Conservation (phyloP, 1,140 invertebrate species). For the Bilobella aurantiaca region DNA sequence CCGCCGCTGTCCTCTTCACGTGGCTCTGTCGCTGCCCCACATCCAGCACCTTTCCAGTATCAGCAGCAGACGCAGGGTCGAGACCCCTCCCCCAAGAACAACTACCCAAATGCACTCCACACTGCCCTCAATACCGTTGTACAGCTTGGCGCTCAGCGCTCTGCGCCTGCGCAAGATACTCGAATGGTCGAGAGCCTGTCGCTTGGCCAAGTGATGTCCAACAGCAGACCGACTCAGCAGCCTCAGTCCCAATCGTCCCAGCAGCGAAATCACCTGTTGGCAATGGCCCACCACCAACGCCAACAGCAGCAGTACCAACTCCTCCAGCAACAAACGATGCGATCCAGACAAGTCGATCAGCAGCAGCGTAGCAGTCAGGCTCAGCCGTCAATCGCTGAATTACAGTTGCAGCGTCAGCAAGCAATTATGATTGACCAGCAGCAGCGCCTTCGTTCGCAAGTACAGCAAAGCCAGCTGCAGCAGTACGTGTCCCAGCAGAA, state of each 20-base stretch:
- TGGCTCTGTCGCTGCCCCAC: background rate
- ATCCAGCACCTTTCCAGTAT: background rate
- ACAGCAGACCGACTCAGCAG: too few relatives aligned
- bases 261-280: background rate
- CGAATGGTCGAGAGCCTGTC: too few relatives aligned
- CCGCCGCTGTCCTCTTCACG: constrained; percentile 6
- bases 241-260: too few relatives aligned
- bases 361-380: constrained; percentile 13
- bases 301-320: constrained; percentile 24
- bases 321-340: constrained; percentile 6
- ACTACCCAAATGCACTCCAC: constrained; percentile 21
- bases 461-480: background rate
- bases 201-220: too few relatives aligned
- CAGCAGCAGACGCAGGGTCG: background rate
- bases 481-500: constrained; percentile 6
- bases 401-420: background rate
- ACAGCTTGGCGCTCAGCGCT: background rate
- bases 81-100: background rate
- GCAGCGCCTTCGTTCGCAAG: constrained; percentile 7
- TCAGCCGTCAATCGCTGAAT: too few relatives aligned
- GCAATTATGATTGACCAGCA: background rate
- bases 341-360: background rate
- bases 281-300: constrained; percentile 2
- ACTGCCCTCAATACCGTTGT: constrained; percentile 15
- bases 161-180: background rate